Conservation (phyloP, 1,140 invertebrate genomes). For the Zophobas atratus region DNA sequence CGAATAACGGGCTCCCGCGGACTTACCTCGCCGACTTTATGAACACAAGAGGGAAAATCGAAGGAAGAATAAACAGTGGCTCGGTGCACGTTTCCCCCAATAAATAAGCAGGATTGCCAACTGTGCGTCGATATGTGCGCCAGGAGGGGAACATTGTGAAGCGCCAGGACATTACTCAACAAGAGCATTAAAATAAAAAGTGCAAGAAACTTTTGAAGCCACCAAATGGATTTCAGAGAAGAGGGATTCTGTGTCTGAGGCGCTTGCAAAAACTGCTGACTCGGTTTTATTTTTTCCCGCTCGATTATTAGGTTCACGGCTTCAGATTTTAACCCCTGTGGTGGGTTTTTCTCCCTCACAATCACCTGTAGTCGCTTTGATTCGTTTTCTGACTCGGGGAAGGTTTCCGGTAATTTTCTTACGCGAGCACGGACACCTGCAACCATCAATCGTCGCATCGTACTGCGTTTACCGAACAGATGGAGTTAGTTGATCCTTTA, state of each 20-base stretch:
- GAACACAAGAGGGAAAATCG: neutral
- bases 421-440: too few species aligned
- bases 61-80: neutral
- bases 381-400: too few species aligned
- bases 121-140: conserved; percentile 6
- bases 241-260: conserved; percentile 41
- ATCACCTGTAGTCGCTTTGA: too few species aligned
- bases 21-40: conserved; percentile 10
- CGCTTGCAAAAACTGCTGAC: conserved; percentile 41
- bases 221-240: conserved; percentile 48
- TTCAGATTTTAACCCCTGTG: neutral
- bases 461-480: too few species aligned
- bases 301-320: conserved; percentile 12
- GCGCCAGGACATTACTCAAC: conserved; percentile 46
- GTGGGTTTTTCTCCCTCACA: too few species aligned
- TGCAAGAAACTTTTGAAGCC: conserved; percentile 49
- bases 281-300: conserved; percentile 42
- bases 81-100: conserved; percentile 37
- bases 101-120: conserved; percentile 37
- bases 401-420: too few species aligned
- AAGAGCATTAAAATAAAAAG: conserved; percentile 49
- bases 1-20: conserved; percentile 9
- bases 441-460: too few species aligned
- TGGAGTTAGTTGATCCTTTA: too few species aligned
- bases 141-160: conserved; percentile 6